phyloP scores from a whole-genome alignment of 2,888 invertebrate genomes.

The Tetragonisca angustula region DNA sequence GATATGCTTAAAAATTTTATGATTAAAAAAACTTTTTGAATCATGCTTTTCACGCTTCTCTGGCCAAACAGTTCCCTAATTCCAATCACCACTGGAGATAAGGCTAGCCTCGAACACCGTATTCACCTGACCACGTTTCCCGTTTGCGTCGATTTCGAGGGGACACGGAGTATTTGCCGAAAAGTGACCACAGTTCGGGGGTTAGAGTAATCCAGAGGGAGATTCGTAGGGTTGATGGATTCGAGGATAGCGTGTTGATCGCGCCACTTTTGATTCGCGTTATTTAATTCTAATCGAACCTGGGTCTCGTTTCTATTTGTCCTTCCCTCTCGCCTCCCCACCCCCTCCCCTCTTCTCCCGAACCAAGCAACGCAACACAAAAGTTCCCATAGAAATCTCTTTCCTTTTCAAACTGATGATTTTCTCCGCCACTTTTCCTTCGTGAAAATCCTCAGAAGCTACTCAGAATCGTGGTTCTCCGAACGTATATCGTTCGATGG shows the following conservation, averaged over 20 bases:
- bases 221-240: slow-evolving; percentile 76
- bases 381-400: too few relatives aligned
- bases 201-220: slow-evolving; percentile 73
- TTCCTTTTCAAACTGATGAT: neutral
- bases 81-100: neutral
- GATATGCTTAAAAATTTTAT: too few relatives aligned
- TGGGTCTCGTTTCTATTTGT: slow-evolving; percentile 37
- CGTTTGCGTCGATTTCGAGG: slow-evolving; percentile 5
- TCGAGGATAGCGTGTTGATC: slow-evolving; percentile 75
- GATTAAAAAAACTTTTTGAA: too few relatives aligned
- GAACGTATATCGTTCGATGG: neutral
- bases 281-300: slow-evolving; percentile 68
- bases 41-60: too few relatives aligned
- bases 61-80: neutral
- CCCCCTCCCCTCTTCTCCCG: too few relatives aligned
- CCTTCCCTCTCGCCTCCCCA: neutral
- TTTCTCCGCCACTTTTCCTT: neutral
- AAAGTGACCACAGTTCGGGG: neutral
- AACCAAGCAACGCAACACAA: too few relatives aligned
- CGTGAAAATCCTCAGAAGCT: neutral
- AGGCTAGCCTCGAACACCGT: neutral
- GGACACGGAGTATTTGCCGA: slow-evolving; percentile 7
- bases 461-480: neutral
- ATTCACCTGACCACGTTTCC: neutral
- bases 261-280: slow-evolving; percentile 64